Evolutionary conservation across 2,797 vertebrate species (phyloP).

Genomic region (Spinus olivaceus): DNA sequence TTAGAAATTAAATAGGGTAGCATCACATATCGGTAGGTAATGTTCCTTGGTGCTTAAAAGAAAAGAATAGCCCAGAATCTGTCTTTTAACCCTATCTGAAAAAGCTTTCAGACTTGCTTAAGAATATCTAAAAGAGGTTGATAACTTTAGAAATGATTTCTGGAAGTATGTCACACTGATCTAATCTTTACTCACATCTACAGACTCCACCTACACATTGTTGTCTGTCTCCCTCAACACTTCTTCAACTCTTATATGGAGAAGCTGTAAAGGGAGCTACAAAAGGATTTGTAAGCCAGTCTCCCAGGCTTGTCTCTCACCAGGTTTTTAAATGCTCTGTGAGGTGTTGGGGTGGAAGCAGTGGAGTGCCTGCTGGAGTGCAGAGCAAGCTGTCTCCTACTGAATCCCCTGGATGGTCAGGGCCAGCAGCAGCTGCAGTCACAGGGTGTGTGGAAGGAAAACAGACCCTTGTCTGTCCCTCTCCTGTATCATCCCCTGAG

Average conservation of each 20-base stretch:
- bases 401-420: not conserved
- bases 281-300: not conserved
- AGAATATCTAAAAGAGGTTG: not conserved
- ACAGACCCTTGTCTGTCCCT: not conserved
- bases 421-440: rapidly evolving
- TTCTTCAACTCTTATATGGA: not conserved
- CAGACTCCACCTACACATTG: not conserved
- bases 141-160: not conserved
- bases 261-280: not conserved
- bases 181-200: not conserved
- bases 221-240: not conserved
- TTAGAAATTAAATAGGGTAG: not conserved
- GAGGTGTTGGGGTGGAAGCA: not conserved
- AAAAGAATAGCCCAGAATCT: not conserved
- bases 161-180: not conserved
- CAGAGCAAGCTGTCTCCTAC: not conserved
- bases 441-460: not conserved
- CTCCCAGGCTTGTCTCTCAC: not conserved
- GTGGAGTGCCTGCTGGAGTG: not conserved
- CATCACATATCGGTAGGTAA: not conserved
- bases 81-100: not conserved
- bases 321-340: not conserved
- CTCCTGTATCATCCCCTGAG: not conserved
- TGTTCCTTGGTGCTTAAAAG: not conserved
- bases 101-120: not conserved